A percentile compares a stretch with the other conserved stretches of the same genome.
These are phyloP conservation scores for Lutra lutra DNA, from an alignment of 2,797 vertebrate species.

Conservation along the genomic window DNA sequence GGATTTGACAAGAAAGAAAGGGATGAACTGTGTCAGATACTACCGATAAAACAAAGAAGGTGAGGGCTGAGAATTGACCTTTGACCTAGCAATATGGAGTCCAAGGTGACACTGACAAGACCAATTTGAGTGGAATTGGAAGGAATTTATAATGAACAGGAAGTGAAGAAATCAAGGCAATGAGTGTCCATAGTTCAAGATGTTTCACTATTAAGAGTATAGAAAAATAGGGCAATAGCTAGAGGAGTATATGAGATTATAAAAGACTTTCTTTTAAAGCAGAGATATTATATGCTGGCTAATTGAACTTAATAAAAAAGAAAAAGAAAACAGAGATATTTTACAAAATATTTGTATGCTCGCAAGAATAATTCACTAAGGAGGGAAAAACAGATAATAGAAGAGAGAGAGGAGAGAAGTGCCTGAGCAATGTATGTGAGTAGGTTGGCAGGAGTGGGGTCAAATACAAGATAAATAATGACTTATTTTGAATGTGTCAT, in stretches of 20 bases:
- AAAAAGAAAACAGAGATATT: background rate
- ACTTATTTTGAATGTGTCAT: background rate
- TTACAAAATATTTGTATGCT: background rate
- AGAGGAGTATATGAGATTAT: background rate
- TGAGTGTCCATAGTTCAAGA: background rate
- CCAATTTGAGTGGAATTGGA: background rate
- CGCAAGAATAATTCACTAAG: background rate
- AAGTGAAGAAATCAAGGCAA: background rate
- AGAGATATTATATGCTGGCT: background rate
- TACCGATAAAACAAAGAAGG: constrained; percentile 1
- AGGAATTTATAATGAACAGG: background rate
- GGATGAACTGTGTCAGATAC: background rate
- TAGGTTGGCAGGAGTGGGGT: background rate
- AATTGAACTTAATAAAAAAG: background rate
- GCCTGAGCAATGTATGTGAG: background rate
- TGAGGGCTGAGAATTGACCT: background rate
- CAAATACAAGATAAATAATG: background rate
- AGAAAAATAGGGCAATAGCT: background rate
- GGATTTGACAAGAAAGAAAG: background rate
- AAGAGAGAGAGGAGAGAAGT: background rate
- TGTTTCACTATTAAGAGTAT: background rate
- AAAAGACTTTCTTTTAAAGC: background rate
- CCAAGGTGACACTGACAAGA: background rate
- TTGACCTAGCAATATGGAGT: background rate
- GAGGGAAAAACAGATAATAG: background rate